Evolutionary conservation across 2,888 invertebrate species (phyloP).

Genomic region (Ptychoptera contaminata): DNA sequence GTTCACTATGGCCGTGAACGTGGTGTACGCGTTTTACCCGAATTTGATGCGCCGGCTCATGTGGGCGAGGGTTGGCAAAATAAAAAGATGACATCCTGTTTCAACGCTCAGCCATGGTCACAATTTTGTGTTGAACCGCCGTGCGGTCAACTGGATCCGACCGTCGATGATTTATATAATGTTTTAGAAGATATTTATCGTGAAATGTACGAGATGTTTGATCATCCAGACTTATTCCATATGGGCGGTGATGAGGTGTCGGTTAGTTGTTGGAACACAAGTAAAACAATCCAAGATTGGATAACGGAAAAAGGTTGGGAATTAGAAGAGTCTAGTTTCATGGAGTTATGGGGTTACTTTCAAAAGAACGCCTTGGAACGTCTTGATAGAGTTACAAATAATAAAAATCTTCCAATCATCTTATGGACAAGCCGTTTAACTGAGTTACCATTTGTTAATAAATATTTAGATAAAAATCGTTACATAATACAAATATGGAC

Average conservation of each 20-base stretch:
- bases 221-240: conserved; percentile 50
- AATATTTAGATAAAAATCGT: conserved; percentile 44
- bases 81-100: conserved; percentile 39
- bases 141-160: conserved; percentile 59
- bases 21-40: conserved; percentile 44
- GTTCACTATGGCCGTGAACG: conserved; percentile 35
- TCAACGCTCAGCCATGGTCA: conserved; percentile 48
- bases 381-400: conserved; percentile 20
- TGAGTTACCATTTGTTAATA: conserved; percentile 37
- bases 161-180: conserved; percentile 44
- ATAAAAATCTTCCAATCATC: conserved; percentile 39
- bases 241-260: conserved; percentile 68
- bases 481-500: conserved; percentile 71
- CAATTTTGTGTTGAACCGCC: conserved; percentile 55
- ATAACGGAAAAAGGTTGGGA: conserved; percentile 43
- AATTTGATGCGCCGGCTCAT: conserved; percentile 45
- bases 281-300: conserved; percentile 42
- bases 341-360: conserved; percentile 51
- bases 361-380: conserved; percentile 34
- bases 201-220: conserved; percentile 39
- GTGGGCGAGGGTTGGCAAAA: conserved; percentile 40
- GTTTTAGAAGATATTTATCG: conserved; percentile 45
- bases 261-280: conserved; percentile 52
- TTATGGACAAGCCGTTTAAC: conserved; percentile 65
- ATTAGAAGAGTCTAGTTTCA: conserved; percentile 34